phyloP scores from a whole-genome alignment of 2,797 vertebrate species.

The Enteromius anoplus region DNA sequence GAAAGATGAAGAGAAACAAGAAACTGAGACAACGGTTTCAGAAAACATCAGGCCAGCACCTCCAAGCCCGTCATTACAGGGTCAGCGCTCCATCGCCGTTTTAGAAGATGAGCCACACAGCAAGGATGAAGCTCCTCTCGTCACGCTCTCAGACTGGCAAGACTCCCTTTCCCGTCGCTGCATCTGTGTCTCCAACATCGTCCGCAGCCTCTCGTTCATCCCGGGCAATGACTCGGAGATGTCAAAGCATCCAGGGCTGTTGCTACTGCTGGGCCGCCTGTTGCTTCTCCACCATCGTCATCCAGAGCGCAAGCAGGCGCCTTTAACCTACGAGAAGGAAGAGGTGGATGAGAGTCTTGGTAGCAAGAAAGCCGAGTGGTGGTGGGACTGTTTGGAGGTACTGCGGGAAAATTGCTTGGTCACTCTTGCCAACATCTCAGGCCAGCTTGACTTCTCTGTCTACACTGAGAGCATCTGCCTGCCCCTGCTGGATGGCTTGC shows the following conservation, averaged over 20 bases:
- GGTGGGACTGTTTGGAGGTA: slow-evolving; percentile 99
- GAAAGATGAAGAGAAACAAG: slow-evolving; percentile 62
- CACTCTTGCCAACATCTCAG: slow-evolving; percentile 97
- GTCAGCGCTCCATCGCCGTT: slow-evolving; percentile 81
- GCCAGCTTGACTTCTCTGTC: slow-evolving; percentile 95
- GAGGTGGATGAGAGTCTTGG: slow-evolving; percentile 92
- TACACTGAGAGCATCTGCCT: slow-evolving; percentile 98
- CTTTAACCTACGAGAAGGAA: slow-evolving; percentile 96
- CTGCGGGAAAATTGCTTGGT: slow-evolving; percentile 97
- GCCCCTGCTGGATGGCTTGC: slow-evolving; percentile 96
- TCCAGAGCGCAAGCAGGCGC: slow-evolving; percentile 94
- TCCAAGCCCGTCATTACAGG: slow-evolving; percentile 28
- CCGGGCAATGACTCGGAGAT: slow-evolving; percentile 98
- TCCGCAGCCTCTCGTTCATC: slow-evolving; percentile 97
- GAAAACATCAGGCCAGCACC: slow-evolving; percentile 43
- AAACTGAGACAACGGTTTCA: slow-evolving; percentile 72
- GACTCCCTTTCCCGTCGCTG: slow-evolving; percentile 95
- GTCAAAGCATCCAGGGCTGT: slow-evolving; percentile 95
- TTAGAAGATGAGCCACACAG: slow-evolving; percentile 98
- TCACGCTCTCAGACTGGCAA: slow-evolving; percentile 94
- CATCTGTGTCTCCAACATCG: slow-evolving; percentile 95
- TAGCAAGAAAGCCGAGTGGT: slow-evolving; percentile 96
- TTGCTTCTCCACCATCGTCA: slow-evolving; percentile 96
- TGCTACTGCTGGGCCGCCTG: slow-evolving; percentile 92
- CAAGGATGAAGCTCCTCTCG: slow-evolving; percentile 95